Evolutionary conservation across 2,797 vertebrate genomes (phyloP), one percentile per base, ranked within the genome.

Genomic region (Aplochiton taeniatus): DNA sequence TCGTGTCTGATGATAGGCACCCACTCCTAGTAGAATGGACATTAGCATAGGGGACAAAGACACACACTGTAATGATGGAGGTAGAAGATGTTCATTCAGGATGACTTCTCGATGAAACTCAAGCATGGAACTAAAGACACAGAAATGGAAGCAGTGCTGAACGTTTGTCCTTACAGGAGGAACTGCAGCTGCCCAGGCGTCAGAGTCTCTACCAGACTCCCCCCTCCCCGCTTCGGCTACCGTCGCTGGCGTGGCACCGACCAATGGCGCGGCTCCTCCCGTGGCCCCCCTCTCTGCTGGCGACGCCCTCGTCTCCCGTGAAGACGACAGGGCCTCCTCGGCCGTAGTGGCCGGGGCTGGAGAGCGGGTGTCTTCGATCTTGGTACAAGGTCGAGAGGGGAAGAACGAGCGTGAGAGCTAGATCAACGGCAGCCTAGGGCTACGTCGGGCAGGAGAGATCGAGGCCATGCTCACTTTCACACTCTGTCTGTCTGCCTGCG

Each of bases 1-100:
- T 97, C 95, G 75, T 95, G 94, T 52, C 94, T 92, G 84, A 96
- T 97, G 65, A 97, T 95, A 65, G 95, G 95, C 19, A 97, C 94
- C 95, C 96, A 97, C 61, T 97, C 96, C 95, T 97, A 68, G 54
- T 47, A 51, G 42, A 69, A 44, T 18, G 6, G 57, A 17, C 43
- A 58, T 44, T 16, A 17, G 6, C 19, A 55, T 4, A 51, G 14
- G n/a, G 0, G 49, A 73, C 18, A 47, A 7, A 67, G 4, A 52
- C 6, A 31, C 52, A 55, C 46, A 62, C 18, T 17, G 1, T 0
- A 6, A 42, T 13, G 41, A 68, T 6, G 31, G 31, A 31, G 31
- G 6, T 3, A 3, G 31, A 31, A 31, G 6, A 31, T 31, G 31
- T 31, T 31, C 31, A 31, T 31, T 31, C 2, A 31, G 31, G 31